phyloP scores from a whole-genome alignment of 2,888 invertebrate genomes.

The Lepidonotus clava region DNA sequence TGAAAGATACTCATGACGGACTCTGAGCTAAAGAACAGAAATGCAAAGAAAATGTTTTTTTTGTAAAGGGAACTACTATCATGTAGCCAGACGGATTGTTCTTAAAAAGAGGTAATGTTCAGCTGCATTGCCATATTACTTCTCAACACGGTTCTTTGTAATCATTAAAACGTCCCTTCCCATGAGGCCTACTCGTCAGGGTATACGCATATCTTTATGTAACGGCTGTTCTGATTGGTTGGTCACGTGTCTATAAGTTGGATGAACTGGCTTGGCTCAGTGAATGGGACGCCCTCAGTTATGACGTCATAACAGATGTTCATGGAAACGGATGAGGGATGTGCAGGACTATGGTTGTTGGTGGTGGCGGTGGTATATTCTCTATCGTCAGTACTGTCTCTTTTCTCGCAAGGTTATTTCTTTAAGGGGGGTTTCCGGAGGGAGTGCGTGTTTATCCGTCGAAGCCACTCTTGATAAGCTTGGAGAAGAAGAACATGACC shows the following conservation, averaged over 20 bases:
- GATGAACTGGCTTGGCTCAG: background rate
- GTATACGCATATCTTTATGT: background rate
- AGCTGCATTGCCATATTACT: background rate
- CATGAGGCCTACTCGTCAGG: background rate
- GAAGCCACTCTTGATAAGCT: constrained; percentile 65
- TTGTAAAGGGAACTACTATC: background rate
- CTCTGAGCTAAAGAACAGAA: background rate
- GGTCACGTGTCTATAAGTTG: background rate
- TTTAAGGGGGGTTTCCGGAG: background rate
- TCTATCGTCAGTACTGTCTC: background rate
- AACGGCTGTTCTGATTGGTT: constrained; percentile 41
- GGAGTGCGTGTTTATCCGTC: constrained; percentile 53
- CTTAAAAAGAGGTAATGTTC: too few relatives aligned
- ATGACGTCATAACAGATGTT: background rate
- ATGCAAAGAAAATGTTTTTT: background rate
- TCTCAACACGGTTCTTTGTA: background rate
- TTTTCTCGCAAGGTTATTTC: too few relatives aligned
- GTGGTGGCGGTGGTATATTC: background rate
- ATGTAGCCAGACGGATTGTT: background rate
- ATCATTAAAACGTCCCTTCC: background rate
- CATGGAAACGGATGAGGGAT: background rate
- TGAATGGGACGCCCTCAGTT: background rate
- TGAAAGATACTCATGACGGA: background rate
- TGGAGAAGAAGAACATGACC: constrained; percentile 62
- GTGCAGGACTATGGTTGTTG: background rate